Evolutionary conservation across 2,797 vertebrate species (phyloP), one percentile per base, ranked within the genome.

Genomic region (Phoxinus dragarum): DNA sequence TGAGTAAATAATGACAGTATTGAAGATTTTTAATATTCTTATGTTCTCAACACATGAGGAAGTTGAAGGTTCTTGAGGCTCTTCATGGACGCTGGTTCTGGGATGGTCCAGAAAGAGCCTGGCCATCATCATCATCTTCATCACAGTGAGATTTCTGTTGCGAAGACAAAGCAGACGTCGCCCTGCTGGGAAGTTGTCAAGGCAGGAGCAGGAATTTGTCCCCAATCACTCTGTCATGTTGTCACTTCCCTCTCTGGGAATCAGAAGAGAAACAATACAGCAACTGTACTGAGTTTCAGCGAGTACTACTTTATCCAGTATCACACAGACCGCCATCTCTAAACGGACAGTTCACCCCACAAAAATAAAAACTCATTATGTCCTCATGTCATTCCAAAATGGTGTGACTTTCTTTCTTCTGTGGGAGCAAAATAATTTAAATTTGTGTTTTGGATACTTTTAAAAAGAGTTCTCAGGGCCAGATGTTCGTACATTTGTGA

Each of bases 171-270:
- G 88, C 76, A 61, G 42, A 14, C 16, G 36, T 80, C 67, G 36
- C 23, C 91, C 88, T 81, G 88, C 90, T 91, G 90, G 75, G 89
- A 86, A 84, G 89, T 91, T 88, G 91, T 92, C 90, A 81, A 86
- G 86, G 90, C 88, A 89, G 82, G 83, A 82, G 82, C 59, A 86
- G 56, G 90, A 89, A 90, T 91, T 88, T 87, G 80, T 89, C 86
- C 84, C 79, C 42, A 75, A 86, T 91, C 88, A 74, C 82, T 90
- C 72, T 59, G 76, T 90, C 89, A 86, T 89, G 84, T 88, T 91
- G 89, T 88, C 88, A 86, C 64, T 88, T 85, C 54, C 27, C 84
- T 71, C 67, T 86, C 87, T 80, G 44, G 69, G 77, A 87, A 88
- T 88, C 80, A 73, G 59, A 81, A 86, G 64, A 83, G 76, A 88